phyloP scores from a whole-genome alignment of 2,888 invertebrate species.

The Chironomus riparius region DNA sequence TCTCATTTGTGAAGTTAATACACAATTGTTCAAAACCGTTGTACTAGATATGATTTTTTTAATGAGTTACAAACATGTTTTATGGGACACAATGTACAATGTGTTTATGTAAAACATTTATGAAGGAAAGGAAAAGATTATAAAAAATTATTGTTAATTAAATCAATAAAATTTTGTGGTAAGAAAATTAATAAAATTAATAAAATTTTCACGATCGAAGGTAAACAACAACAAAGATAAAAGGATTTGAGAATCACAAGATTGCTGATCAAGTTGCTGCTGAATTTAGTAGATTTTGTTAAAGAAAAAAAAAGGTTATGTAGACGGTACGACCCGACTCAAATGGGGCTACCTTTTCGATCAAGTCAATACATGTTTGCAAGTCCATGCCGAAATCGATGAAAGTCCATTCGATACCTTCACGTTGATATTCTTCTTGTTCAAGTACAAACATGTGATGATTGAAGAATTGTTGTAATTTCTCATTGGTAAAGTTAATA shows the following conservation, averaged over 20 bases:
- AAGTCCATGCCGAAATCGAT: constrained; percentile 92
- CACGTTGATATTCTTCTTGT: constrained; percentile 85
- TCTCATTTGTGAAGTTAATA: constrained; percentile 91
- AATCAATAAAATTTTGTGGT: not conserved
- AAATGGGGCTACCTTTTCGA: constrained; percentile 75
- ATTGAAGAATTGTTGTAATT: constrained; percentile 90
- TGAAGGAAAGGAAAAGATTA: not conserved
- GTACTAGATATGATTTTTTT: constrained; percentile 45
- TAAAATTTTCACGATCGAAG: too few species aligned
- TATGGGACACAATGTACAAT: not conserved
- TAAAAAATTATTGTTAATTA: not conserved
- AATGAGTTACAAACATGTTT: not conserved
- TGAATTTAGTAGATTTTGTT: not conserved
- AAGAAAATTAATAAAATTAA: not conserved
- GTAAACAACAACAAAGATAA: not conserved
- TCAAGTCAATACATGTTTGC: constrained; percentile 95
- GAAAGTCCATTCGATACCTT: constrained; percentile 87
- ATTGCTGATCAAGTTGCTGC: not conserved
- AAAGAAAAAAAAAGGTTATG: not conserved
- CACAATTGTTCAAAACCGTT: constrained; percentile 91
- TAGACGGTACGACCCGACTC: not conserved
- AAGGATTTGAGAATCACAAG: not conserved
- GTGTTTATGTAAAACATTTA: not conserved
- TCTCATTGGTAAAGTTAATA: constrained; percentile 91
- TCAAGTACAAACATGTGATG: constrained; percentile 91